These are phyloP conservation scores for Drosophila simulans DNA, from an alignment of 1,140 invertebrate species.

Conservation along the genomic window DNA sequence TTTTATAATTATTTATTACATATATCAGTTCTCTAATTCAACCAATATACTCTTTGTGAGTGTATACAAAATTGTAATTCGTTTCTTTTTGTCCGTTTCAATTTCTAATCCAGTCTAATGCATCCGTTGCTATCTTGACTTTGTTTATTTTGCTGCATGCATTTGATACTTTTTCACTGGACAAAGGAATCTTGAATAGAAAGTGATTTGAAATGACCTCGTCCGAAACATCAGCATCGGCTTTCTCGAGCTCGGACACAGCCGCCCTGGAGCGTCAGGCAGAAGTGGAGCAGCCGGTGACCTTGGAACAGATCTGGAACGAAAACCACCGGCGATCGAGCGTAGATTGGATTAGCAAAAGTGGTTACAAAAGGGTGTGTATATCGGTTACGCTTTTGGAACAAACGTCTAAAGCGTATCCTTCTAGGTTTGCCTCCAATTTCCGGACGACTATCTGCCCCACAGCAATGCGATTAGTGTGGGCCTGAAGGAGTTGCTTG, in stretches of 20 bases:
- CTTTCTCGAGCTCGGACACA: constrained; percentile 74
- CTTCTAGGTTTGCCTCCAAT: constrained; percentile 93
- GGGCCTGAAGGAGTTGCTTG: constrained; percentile 86
- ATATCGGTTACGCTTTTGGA: background rate
- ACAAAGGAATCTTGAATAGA: constrained; percentile 14
- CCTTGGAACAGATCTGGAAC: constrained; percentile 75
- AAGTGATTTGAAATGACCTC: constrained; percentile 39
- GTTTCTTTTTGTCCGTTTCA: background rate
- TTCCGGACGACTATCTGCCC: constrained; percentile 92
- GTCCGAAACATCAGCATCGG: constrained; percentile 50
- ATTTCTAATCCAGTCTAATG: background rate
- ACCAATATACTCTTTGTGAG: background rate
- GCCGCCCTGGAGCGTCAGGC: constrained; percentile 65
- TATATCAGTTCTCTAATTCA: background rate
- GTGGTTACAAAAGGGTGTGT: constrained; percentile 88
- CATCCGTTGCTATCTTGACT: background rate
- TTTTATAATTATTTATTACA: too few species aligned
- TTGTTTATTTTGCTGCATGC: constrained; percentile 6
- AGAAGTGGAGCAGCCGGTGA: constrained; percentile 46
- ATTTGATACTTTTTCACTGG: background rate
- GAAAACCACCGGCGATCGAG: constrained; percentile 86
- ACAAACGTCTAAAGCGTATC: constrained; percentile 7
- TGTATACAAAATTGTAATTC: background rate
- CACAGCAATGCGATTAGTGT: constrained; percentile 89
- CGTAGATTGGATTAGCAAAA: constrained; percentile 88